These are phyloP conservation scores for Dugesia japonica DNA, from an alignment of 2,888 invertebrate species.

Conservation along the genomic window DNA sequence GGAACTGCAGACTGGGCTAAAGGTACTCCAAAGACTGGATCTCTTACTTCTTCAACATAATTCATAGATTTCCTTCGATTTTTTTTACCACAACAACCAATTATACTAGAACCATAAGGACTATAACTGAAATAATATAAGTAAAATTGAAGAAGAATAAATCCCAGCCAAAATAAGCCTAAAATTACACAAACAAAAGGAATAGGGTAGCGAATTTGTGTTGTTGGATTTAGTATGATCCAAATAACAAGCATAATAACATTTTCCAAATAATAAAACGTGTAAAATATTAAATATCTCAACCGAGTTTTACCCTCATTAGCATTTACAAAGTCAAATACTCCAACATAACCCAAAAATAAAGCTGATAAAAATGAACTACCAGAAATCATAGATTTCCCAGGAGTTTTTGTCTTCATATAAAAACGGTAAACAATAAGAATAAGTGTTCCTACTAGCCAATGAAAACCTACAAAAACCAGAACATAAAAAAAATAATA, in stretches of 20 bases:
- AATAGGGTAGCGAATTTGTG: neutral
- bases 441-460: neutral
- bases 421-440: slow-evolving; percentile 23
- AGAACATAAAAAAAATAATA: neutral
- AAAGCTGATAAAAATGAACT: neutral
- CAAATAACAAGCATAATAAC: slow-evolving; percentile 4
- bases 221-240: neutral
- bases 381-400: neutral
- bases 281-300: slow-evolving; percentile 20
- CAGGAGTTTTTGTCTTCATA: neutral
- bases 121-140: neutral
- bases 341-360: slow-evolving; percentile 20
- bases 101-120: neutral
- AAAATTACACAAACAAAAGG: neutral
- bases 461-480: neutral
- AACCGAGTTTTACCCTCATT: slow-evolving; percentile 23
- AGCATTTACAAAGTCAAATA: slow-evolving; percentile 27
- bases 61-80: neutral
- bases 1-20: slow-evolving; percentile 22
- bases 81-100: neutral
- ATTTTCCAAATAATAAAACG: slow-evolving; percentile 21
- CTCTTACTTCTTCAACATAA: slow-evolving; percentile 4
- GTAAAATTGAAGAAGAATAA: slow-evolving; percentile 23
- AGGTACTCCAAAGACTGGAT: slow-evolving; percentile 26
- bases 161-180: neutral